Conservation (phyloP, 2,113 vertebrate species). For the Platycercus adscitus region DNA sequence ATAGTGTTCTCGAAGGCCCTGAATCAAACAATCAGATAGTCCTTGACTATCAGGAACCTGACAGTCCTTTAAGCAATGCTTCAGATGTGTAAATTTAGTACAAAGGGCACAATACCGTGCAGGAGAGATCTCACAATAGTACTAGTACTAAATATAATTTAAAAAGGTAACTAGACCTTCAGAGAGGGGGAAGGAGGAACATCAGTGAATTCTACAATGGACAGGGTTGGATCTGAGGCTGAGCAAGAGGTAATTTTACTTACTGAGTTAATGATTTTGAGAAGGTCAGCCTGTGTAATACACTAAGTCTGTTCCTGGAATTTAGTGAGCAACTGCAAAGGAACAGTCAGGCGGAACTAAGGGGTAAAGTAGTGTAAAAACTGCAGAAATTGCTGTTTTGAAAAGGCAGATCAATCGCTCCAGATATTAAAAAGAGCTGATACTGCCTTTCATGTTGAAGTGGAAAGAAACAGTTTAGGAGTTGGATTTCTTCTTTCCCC, state of each 20-base stretch:
- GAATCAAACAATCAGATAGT: neutral
- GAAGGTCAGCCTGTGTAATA: neutral
- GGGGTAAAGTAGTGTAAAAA: neutral
- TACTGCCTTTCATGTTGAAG: neutral
- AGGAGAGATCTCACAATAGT: neutral
- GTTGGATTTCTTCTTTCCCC: neutral
- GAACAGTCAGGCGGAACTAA: neutral
- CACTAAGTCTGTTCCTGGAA: neutral
- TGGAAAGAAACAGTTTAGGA: neutral
- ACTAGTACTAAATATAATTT: neutral
- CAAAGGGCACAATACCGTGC: neutral
- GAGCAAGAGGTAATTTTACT: conserved; percentile 4
- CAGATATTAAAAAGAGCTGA: neutral
- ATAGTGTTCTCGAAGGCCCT: neutral
- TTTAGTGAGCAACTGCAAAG: neutral
- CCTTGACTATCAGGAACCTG: neutral
- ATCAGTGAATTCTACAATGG: neutral
- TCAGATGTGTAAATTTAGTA: neutral
- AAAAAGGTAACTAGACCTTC: neutral
- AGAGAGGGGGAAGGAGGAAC: neutral
- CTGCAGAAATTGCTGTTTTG: neutral
- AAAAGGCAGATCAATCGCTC: neutral
- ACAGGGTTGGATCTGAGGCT: neutral
- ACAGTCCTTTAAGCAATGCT: neutral
- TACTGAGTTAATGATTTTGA: conserved; percentile 23